A percentile compares a stretch with the other conserved stretches of the same genome.
Conservation (phyloP, 2,113 vertebrate species). For the Buteo buteo region DNA sequence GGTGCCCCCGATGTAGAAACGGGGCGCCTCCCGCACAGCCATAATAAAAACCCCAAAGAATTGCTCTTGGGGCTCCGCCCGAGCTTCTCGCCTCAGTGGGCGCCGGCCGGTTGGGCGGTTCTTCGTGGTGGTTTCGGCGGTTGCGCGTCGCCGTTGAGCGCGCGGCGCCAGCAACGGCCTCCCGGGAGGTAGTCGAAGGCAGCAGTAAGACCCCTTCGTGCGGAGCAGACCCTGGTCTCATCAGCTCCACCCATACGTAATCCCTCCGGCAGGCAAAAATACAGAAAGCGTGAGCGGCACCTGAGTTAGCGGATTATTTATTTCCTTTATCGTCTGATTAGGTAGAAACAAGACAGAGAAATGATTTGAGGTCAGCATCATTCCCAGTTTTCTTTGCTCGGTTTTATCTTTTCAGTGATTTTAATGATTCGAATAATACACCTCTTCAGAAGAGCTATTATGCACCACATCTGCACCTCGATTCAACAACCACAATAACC, state of each 20-base stretch:
- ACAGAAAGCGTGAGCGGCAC: neutral
- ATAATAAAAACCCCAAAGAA: neutral
- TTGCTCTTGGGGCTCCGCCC: neutral
- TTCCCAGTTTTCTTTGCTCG: neutral
- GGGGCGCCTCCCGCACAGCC: rapidly evolving
- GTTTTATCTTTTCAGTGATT: neutral
- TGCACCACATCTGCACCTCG: neutral
- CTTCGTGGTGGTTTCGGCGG: rapidly evolving
- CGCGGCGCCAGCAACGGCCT: neutral
- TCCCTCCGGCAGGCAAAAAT: neutral
- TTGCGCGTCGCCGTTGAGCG: neutral
- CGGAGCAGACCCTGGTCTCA: neutral
- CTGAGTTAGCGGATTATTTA: neutral
- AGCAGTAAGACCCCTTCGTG: neutral
- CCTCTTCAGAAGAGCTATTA: neutral
- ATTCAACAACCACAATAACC: neutral
- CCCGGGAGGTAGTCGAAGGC: rapidly evolving
- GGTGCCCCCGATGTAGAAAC: rapidly evolving
- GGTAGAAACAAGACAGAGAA: neutral
- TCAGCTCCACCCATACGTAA: neutral
- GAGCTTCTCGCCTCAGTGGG: rapidly evolving
- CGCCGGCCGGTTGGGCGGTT: rapidly evolving
- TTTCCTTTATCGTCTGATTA: neutral
- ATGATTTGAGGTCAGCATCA: neutral
- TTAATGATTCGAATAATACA: neutral